A percentile compares a stretch with the other conserved stretches of the same genome.
Evolutionary conservation across 2,888 invertebrate species (phyloP).

Genomic region (Psylliodes chrysocephalus): DNA sequence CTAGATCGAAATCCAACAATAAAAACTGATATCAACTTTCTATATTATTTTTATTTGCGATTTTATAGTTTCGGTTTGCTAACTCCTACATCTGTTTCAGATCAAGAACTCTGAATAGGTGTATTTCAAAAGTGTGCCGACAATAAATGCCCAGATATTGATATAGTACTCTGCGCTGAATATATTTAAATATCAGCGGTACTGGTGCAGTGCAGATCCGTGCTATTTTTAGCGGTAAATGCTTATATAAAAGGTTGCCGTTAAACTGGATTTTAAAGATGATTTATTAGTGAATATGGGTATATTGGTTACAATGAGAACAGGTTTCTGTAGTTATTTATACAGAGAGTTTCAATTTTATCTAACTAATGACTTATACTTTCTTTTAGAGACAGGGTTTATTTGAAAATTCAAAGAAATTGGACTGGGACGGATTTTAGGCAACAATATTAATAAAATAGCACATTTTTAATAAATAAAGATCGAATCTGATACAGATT

Average conservation of each 20-base stretch:
- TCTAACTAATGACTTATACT: not conserved
- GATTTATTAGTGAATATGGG: slow-evolving; percentile 15
- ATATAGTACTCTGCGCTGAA: slow-evolving; percentile 19
- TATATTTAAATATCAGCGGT: slow-evolving; percentile 16
- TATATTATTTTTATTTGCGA: too few relatives aligned
- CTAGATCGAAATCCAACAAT: too few relatives aligned
- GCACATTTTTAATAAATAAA: too few relatives aligned
- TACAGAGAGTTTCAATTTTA: not conserved
- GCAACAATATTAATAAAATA: too few relatives aligned
- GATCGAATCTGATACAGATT: too few relatives aligned
- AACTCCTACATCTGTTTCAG: too few relatives aligned
- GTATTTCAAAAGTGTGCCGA: not conserved
- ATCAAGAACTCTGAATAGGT: not conserved
- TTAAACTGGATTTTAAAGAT: slow-evolving; percentile 18
- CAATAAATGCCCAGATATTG: not conserved
- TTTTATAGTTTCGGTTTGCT: too few relatives aligned
- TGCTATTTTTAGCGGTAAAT: slow-evolving; percentile 13
- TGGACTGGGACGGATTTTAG: too few relatives aligned
- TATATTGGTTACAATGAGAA: slow-evolving; percentile 11
- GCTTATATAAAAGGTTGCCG: slow-evolving; percentile 20
- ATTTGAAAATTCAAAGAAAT: too few relatives aligned
- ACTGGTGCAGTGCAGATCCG: not conserved
- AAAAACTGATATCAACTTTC: too few relatives aligned
- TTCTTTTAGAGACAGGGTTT: too few relatives aligned
- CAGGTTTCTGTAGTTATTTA: not conserved